phyloP scores from a whole-genome alignment of 92 coral and sea anemone species.

The Palythoa heliodiscus region DNA sequence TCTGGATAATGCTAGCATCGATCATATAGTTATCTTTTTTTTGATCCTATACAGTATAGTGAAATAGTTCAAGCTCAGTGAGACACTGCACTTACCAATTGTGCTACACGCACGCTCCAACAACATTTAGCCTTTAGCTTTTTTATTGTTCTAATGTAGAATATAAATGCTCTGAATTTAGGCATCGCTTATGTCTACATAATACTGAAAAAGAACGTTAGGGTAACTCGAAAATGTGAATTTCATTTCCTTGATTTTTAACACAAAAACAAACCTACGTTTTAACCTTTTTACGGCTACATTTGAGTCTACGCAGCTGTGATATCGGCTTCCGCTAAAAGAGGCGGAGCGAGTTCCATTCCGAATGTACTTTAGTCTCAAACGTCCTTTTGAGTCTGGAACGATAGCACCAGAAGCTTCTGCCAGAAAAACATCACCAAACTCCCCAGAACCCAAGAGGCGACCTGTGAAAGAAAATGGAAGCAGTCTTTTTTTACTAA shows the following conservation, averaged over 20 bases:
- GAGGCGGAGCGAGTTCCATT: constrained; percentile 72
- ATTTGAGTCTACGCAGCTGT: constrained; percentile 68
- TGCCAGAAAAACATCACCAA: constrained; percentile 90
- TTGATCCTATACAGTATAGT: no score
- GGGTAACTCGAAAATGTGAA: no score
- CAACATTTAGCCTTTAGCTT: no score
- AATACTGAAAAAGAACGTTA: no score
- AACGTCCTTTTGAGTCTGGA: constrained; percentile 87
- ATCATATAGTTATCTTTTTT: no score
- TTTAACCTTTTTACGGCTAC: constrained; percentile 92
- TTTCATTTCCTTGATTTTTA: not conserved
- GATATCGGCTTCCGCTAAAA: constrained; percentile 69
- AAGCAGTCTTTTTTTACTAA: not conserved
- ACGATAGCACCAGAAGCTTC: constrained; percentile 91
- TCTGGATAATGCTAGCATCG: no score
- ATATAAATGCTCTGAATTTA: no score
- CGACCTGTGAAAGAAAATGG: constrained; percentile 49
- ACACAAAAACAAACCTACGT: constrained; percentile 51
- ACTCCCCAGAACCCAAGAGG: constrained; percentile 87
- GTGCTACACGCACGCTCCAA: no score
- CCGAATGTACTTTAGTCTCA: constrained; percentile 66
- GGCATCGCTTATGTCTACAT: no score
- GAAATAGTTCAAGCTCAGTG: no score
- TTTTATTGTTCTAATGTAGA: no score
- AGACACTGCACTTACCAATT: no score